Percentiles rank a stretch among this genome's conserved stretches.
These are phyloP conservation scores for Scrobipalpa atriplicella DNA, from an alignment of 2,888 invertebrate species.

Conservation along the genomic window DNA sequence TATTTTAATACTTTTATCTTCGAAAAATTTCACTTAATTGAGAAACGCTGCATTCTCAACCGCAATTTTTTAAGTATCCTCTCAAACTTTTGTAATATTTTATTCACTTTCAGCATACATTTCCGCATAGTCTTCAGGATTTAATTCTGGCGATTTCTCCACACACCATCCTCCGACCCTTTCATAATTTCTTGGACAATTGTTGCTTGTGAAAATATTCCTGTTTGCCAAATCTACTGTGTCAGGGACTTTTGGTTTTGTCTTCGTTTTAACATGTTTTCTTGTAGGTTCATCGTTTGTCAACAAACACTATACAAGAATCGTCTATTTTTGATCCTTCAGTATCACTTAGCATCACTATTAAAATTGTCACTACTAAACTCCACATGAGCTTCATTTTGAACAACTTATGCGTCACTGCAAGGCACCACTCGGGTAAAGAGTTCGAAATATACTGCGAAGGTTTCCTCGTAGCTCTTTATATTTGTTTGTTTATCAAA, in stretches of 20 bases:
- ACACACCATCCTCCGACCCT: neutral
- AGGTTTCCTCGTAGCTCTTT: neutral
- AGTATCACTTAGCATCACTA: neutral
- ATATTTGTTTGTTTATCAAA: conserved; percentile 8
- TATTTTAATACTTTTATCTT: no score
- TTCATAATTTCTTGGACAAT: neutral
- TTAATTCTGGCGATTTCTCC: neutral
- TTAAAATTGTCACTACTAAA: neutral
- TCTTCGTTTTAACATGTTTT: neutral
- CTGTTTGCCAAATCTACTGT: neutral
- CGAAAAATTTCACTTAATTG: no score
- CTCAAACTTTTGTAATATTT: neutral
- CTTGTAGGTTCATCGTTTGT: neutral
- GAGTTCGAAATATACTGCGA: neutral
- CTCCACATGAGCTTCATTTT: neutral
- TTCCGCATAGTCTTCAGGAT: neutral
- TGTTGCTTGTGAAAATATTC: neutral
- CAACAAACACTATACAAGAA: neutral
- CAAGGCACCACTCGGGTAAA: neutral
- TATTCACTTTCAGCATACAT: neutral
- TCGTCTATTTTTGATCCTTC: neutral
- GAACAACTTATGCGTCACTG: neutral
- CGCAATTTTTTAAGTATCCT: neutral
- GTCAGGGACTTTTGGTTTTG: neutral
- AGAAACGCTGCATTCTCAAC: neutral